A percentile compares a stretch with the other conserved stretches of the same genome.
These are phyloP conservation scores for Meloidogyne chitwoodi DNA, from an alignment of 1,140 invertebrate genomes.

Conservation along the genomic window DNA sequence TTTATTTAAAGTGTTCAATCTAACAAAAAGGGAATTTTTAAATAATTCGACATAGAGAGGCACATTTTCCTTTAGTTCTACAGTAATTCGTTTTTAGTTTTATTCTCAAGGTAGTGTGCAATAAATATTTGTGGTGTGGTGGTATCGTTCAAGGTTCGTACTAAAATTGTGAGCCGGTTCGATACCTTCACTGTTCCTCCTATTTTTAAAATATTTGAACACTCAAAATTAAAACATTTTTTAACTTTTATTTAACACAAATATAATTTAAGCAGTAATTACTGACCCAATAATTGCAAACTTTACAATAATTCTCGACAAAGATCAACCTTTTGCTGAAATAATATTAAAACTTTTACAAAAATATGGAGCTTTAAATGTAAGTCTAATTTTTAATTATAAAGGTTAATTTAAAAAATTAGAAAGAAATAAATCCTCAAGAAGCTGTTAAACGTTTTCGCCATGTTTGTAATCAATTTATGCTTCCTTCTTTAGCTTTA, in stretches of 20 bases:
- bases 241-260: too few species aligned
- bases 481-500: slow-evolving; percentile 26
- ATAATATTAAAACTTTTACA: slow-evolving; percentile 26
- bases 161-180: neutral
- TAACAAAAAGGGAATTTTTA: too few species aligned
- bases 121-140: slow-evolving; percentile 10
- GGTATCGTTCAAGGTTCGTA: neutral
- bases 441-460: slow-evolving; percentile 16
- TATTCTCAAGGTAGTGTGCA: too few species aligned
- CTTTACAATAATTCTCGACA: slow-evolving; percentile 26
- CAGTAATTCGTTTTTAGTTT: too few species aligned
- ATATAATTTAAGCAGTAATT: neutral
- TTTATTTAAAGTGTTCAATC: too few species aligned
- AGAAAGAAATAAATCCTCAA: slow-evolving; percentile 7
- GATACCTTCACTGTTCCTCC: neutral
- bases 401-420: neutral
- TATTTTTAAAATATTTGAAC: neutral
- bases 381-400: neutral
- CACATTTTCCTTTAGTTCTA: slow-evolving; percentile 17
- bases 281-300: slow-evolving; percentile 37
- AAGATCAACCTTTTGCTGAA: slow-evolving; percentile 4
- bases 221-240: neutral
- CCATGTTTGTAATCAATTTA: slow-evolving; percentile 29
- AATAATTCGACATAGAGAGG: too few species aligned
- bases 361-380: slow-evolving; percentile 13